phyloP scores from a whole-genome alignment of 2,888 invertebrate genomes.

The Keiferia lycopersicella region DNA sequence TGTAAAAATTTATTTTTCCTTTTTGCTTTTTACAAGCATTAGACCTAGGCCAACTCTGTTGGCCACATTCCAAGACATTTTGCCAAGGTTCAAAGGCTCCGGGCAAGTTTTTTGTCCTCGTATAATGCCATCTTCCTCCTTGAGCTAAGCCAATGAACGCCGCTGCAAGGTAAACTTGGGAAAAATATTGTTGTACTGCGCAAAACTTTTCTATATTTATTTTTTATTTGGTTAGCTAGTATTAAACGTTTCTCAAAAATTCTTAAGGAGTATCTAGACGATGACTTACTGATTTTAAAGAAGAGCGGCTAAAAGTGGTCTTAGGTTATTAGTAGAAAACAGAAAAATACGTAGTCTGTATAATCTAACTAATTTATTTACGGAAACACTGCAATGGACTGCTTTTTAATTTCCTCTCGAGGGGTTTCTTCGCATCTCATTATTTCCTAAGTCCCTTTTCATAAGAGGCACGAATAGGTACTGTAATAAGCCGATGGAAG shows the following conservation, averaged over 20 bases:
- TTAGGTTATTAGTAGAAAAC: neutral
- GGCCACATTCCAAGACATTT: constrained; percentile 70
- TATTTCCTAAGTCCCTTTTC: constrained; percentile 39
- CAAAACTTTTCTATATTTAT: neutral
- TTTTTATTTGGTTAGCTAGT: neutral
- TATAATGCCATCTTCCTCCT: constrained; percentile 71
- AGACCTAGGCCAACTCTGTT: constrained; percentile 63
- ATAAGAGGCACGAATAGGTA: constrained; percentile 2
- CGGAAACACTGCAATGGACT: constrained; percentile 61
- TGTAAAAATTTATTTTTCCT: constrained; percentile 45
- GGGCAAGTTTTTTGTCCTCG: constrained; percentile 64
- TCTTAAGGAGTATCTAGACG: too few relatives aligned
- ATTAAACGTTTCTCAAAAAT: neutral
- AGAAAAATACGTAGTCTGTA: neutral
- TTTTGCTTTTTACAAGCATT: constrained; percentile 53
- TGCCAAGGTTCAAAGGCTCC: constrained; percentile 78
- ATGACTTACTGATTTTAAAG: too few relatives aligned
- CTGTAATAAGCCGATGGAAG: constrained; percentile 9
- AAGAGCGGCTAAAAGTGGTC: neutral
- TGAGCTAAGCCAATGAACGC: constrained; percentile 75
- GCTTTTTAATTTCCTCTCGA: constrained; percentile 60
- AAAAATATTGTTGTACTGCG: neutral
- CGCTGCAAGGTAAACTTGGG: constrained; percentile 40
- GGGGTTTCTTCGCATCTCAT: constrained; percentile 53
- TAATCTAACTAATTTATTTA: constrained; percentile 65